phyloP scores from a whole-genome alignment of 2,888 invertebrate genomes.

The Lottia scabra region DNA sequence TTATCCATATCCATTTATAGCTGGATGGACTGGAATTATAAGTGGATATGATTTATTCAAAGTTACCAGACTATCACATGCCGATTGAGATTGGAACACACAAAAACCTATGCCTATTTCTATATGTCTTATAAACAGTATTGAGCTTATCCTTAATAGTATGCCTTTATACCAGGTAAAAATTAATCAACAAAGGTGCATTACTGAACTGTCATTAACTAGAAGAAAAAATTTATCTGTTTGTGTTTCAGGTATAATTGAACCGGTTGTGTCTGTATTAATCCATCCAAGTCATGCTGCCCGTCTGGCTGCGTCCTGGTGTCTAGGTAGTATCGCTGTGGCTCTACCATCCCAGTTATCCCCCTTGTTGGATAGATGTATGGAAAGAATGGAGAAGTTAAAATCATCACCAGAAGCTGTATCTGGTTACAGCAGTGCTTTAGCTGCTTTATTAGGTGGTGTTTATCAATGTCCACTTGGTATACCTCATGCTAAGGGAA shows the following conservation, averaged over 20 bases:
- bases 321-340: conserved; percentile 89
- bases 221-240: neutral
- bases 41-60: too few species aligned
- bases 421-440: conserved; percentile 87
- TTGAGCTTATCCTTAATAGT: too few species aligned
- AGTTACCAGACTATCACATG: too few species aligned
- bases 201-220: too few species aligned
- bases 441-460: conserved; percentile 90
- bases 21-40: too few species aligned
- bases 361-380: conserved; percentile 84
- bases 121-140: too few species aligned
- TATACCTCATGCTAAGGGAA: conserved; percentile 96
- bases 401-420: conserved; percentile 82
- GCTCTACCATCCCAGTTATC: conserved; percentile 96
- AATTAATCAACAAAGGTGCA: too few species aligned
- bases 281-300: conserved; percentile 95
- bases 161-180: too few species aligned
- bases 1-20: too few species aligned
- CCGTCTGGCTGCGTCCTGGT: conserved; percentile 94
- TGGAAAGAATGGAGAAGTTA: conserved; percentile 74
- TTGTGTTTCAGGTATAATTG: conserved; percentile 75
- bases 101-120: too few species aligned
- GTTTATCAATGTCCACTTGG: conserved; percentile 80
- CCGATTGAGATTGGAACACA: too few species aligned
- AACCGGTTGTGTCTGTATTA: conserved; percentile 85